Percentiles rank a stretch among this genome's conserved stretches.
These are phyloP conservation scores for Brachionus plicatilis DNA, from an alignment of 1,140 invertebrate genomes.

Conservation along the genomic window DNA sequence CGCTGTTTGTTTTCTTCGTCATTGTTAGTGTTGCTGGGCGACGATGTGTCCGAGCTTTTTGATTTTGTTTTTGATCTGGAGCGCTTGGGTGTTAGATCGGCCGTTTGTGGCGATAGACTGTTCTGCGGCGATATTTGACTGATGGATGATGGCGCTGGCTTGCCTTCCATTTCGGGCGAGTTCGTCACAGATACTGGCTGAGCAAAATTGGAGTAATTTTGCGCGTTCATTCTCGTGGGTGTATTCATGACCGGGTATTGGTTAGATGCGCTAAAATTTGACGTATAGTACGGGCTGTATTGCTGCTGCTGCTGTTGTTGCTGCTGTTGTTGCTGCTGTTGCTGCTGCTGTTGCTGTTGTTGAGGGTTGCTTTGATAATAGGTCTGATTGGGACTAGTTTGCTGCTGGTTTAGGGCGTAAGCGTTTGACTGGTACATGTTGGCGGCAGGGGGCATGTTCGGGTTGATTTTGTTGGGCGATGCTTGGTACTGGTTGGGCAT, in stretches of 20 bases:
- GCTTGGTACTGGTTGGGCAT: conserved; percentile 9
- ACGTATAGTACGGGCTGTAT: not conserved
- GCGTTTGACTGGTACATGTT: not conserved
- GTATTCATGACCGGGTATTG: not conserved
- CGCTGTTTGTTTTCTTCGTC: not conserved
- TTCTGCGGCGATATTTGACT: not conserved
- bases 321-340: not conserved
- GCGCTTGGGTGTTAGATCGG: not conserved
- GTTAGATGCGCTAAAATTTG: not conserved
- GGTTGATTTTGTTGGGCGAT: not conserved
- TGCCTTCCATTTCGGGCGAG: not conserved
- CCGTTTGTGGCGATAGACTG: not conserved
- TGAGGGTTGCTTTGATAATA: not conserved
- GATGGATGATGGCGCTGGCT: not conserved
- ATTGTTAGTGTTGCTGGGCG: not conserved
- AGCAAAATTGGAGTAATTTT: not conserved
- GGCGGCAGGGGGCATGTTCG: not conserved
- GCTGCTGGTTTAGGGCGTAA: not conserved
- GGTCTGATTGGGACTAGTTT: not conserved
- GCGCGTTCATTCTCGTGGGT: not conserved
- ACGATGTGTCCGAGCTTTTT: not conserved
- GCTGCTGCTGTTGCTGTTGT: not conserved
- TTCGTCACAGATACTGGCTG: not conserved
- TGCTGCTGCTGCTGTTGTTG: not conserved
- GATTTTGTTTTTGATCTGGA: not conserved